phyloP scores from a whole-genome alignment of 1,140 invertebrate genomes.

The Drosophila ohnishii region DNA sequence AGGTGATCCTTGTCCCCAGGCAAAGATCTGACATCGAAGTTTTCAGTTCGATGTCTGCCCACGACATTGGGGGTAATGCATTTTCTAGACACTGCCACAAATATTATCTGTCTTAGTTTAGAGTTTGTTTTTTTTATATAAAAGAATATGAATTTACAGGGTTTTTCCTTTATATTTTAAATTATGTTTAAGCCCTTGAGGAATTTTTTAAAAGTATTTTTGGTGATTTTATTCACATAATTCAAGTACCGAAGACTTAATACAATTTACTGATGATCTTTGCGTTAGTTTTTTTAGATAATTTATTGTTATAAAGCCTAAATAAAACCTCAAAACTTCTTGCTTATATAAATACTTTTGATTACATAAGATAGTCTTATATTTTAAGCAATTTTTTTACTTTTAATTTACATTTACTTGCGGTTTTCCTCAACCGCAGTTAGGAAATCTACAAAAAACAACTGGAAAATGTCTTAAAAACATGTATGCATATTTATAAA shows the following conservation, averaged over 20 bases:
- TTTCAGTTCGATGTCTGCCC: not conserved
- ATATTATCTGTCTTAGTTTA: no score
- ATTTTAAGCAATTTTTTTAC: not conserved
- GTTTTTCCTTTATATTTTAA: no score
- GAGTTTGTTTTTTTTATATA: no score
- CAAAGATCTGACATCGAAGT: not conserved
- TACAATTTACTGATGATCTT: no score
- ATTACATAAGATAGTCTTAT: not conserved
- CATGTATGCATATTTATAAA: slow-evolving; percentile 14
- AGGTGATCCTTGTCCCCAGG: slow-evolving; percentile 29
- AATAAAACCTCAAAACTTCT: not conserved
- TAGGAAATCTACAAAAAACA: not conserved
- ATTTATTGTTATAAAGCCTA: no score
- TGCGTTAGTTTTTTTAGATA: not conserved
- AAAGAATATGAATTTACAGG: no score
- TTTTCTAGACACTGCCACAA: not conserved
- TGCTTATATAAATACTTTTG: not conserved
- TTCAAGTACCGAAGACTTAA: no score
- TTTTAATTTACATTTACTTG: not conserved
- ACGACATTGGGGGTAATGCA: not conserved
- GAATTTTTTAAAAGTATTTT: no score
- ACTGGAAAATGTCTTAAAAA: not conserved
- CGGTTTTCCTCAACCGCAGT: not conserved
- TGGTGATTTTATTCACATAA: no score
- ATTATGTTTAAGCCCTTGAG: no score